Conservation (phyloP, 2,888 invertebrate genomes). For the Lutraria lutraria region DNA sequence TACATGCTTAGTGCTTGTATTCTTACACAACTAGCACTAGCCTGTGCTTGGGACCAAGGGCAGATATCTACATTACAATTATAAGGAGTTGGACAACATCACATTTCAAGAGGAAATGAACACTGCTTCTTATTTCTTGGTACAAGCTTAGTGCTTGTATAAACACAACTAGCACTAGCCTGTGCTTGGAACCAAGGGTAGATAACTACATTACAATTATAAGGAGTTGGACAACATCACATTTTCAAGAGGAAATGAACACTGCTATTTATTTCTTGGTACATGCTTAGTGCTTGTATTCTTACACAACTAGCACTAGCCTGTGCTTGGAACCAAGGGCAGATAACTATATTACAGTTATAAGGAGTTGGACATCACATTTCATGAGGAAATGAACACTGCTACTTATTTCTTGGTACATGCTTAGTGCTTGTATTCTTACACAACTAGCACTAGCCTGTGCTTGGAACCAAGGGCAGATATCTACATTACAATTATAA, state of each 20-base stretch:
- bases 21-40: conserved; percentile 5
- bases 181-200: conserved; percentile 26
- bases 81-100: background rate
- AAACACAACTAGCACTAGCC: conserved; percentile 33
- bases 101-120: background rate
- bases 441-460: conserved; percentile 36
- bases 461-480: conserved; percentile 37
- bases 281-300: conserved; percentile 27
- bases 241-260: background rate
- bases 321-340: conserved; percentile 20
- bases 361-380: background rate
- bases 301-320: conserved; percentile 25
- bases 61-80: background rate
- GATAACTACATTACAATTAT: conserved; percentile 7
- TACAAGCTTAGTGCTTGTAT: conserved; percentile 35
- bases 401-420: conserved; percentile 42
- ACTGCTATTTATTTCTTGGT: conserved; percentile 26
- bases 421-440: conserved; percentile 24
- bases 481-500: conserved; percentile 13
- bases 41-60: conserved; percentile 26
- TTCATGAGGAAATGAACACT: background rate
- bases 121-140: conserved; percentile 37
- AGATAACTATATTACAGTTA: background rate
- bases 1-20: conserved; percentile 33
- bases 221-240: no score